Evolutionary conservation across 2,113 vertebrate species (phyloP), one percentile per base, ranked within the genome.

Genomic region (Tragelaphus scriptus): DNA sequence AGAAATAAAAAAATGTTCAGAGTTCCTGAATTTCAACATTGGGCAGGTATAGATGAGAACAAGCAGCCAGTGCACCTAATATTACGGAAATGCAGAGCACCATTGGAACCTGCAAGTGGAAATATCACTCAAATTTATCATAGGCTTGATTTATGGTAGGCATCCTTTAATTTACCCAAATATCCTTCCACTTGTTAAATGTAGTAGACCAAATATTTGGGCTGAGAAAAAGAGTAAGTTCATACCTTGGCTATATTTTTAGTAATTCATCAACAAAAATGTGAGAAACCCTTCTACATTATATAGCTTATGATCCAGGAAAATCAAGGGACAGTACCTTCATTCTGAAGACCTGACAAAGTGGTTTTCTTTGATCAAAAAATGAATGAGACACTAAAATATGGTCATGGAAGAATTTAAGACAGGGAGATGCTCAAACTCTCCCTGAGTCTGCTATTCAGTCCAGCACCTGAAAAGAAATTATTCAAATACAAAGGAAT

Each of bases 401-500:
- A 95, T 95, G 87, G 65, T 92, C 97, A 56, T 82, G 92, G 97
- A 97, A 40, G 96, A 98, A 98, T 51, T 85, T 97, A 93, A 97
- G 68, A n/a, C 94, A 97, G n/a, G n/a, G 95, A 88, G 97, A 98
- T 98, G 95, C 63, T 98, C 12, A 12, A 97, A 98, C 98, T 91
- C 96, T 98, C 94, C 97, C 90, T 79, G 95, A 96, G 94, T 93
- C 98, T 98, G 94, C 95, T 94, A 98, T 98, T 99, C 97, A 98
- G 95, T 98, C 80, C 94, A 97, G 92, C 97, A 99, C 97, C 98
- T 98, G 98, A 99, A 99, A 99, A 99, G 98, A 98, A 99, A 98
- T 98, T 98, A 98, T 98, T 98, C 98, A 98, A 80, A 97, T 97
- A 99, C 98, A 99, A 99, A 99, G 85, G 85, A 99, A 99, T 99